Conservation (phyloP, 2,888 invertebrate species). For the Myopa tessellatipennis region DNA sequence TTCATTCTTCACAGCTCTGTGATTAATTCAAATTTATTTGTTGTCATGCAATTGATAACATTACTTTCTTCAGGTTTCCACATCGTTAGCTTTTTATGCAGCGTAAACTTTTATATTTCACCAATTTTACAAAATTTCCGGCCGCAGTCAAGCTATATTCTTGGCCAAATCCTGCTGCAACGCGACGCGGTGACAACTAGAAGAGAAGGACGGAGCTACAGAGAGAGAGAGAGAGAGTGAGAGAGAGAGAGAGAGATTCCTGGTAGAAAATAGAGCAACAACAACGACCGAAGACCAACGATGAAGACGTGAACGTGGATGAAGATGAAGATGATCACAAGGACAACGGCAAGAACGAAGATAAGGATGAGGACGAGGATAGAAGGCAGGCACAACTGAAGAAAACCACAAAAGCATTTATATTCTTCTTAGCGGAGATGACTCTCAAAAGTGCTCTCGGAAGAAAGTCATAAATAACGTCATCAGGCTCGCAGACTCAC, state of each 20-base stretch:
- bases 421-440: slow-evolving; percentile 29
- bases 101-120: slow-evolving; percentile 64
- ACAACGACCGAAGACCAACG: background rate
- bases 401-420: slow-evolving; percentile 34
- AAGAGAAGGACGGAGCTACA: background rate
- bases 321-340: slow-evolving; percentile 8
- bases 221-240: background rate
- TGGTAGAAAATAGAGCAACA: too few species aligned
- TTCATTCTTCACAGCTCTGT: slow-evolving; percentile 27
- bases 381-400: background rate
- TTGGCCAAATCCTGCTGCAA: slow-evolving; percentile 39
- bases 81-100: slow-evolving; percentile 67
- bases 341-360: slow-evolving; percentile 38
- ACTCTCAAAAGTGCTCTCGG: slow-evolving; percentile 49
- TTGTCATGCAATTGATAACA: slow-evolving; percentile 66
- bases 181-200: background rate
- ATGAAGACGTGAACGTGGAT: background rate
- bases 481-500: slow-evolving; percentile 24
- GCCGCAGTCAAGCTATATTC: slow-evolving; percentile 38
- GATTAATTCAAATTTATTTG: slow-evolving; percentile 67
- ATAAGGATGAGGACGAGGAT: background rate
- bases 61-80: slow-evolving; percentile 67
- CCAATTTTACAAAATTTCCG: slow-evolving; percentile 56
- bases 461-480: slow-evolving; percentile 62
- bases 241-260: background rate